phyloP scores from a whole-genome alignment of 2,797 vertebrate genomes.

The Rhynchotus rufescens region DNA sequence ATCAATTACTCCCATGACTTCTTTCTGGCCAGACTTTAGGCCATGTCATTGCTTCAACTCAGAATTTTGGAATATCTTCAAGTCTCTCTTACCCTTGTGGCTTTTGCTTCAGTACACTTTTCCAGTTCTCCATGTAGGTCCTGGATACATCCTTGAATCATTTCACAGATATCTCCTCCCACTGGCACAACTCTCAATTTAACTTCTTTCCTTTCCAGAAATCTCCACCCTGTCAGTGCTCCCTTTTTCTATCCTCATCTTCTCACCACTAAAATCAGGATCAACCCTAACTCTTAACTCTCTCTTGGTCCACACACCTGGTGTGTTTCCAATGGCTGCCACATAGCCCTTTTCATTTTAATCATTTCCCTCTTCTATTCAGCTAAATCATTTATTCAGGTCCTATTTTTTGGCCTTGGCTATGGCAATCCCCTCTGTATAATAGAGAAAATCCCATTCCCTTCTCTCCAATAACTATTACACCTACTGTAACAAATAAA shows the following conservation, averaged over 20 bases:
- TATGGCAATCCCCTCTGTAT: not conserved
- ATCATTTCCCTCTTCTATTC: not conserved
- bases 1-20: not conserved
- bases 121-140: not conserved
- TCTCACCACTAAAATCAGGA: not conserved
- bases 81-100: not conserved
- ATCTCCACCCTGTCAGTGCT: not conserved
- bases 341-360: not conserved
- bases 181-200: not conserved
- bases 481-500: not conserved
- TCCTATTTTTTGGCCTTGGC: not conserved
- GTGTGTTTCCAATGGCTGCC: not conserved
- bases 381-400: not conserved
- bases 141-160: not conserved
- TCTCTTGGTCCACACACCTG: not conserved
- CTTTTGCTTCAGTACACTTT: not conserved
- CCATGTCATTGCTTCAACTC: not conserved
- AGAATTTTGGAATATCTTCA: not conserved
- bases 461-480: not conserved
- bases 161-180: not conserved
- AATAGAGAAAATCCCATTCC: not conserved
- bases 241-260: not conserved
- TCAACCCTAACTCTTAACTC: not conserved
- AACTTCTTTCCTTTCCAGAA: not conserved
- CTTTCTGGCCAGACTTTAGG: conserved; percentile 9